These are phyloP conservation scores for Hoplias malabaricus DNA, from an alignment of 2,113 vertebrate species.

Conservation along the genomic window DNA sequence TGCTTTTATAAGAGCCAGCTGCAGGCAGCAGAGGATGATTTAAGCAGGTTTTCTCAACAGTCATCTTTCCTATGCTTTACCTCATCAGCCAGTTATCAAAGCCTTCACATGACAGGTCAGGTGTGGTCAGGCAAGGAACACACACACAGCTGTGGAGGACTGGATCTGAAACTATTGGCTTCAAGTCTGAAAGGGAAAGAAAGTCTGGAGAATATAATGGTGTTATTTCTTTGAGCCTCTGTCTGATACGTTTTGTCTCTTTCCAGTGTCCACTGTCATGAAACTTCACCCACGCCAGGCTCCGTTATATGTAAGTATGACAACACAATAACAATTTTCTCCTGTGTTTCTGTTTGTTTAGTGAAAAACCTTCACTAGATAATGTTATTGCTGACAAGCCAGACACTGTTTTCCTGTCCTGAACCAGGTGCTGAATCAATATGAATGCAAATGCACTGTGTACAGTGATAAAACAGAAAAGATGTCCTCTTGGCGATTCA, in stretches of 20 bases:
- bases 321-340: not conserved
- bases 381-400: not conserved
- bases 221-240: not conserved
- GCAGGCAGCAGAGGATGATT: not conserved
- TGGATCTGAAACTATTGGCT: not conserved
- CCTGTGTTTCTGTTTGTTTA: slow-evolving; percentile 14
- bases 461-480: not conserved
- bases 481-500: not conserved
- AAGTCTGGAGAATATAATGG: not conserved
- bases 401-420: not conserved
- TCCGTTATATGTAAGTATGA: slow-evolving; percentile 94
- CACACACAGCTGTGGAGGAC: not conserved
- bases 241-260: slow-evolving; percentile 35
- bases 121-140: not conserved
- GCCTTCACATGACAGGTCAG: not conserved
- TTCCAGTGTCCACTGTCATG: slow-evolving; percentile 92
- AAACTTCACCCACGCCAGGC: slow-evolving; percentile 98
- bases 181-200: not conserved
- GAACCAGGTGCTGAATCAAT: not conserved
- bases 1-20: not conserved
- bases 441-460: not conserved
- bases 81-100: not conserved
- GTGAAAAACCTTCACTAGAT: not conserved
- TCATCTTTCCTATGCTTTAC: not conserved
- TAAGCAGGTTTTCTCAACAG: not conserved